A percentile compares a stretch with the other conserved stretches of the same genome.
Evolutionary conservation across 2,888 invertebrate species (phyloP).

Genomic region (Eupithecia inturbata): DNA sequence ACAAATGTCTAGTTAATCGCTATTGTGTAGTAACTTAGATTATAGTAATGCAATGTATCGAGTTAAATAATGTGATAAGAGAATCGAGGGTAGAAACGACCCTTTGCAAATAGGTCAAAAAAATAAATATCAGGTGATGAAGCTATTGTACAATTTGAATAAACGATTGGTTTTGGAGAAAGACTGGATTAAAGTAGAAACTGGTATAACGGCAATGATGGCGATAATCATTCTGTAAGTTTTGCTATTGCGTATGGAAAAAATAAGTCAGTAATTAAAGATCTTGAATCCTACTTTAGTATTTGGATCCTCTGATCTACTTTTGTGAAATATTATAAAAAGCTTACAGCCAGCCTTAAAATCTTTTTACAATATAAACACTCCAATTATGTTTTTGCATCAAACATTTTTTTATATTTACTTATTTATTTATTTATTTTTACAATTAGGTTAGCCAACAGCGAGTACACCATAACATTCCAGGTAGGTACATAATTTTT

Average conservation of each 20-base stretch:
- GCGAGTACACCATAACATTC: too few relatives aligned
- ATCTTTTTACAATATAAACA: neutral
- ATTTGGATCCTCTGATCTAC: neutral
- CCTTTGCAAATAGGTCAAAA: slow-evolving; percentile 49
- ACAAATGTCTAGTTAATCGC: slow-evolving; percentile 77
- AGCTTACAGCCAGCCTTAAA: neutral
- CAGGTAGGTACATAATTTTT: too few relatives aligned
- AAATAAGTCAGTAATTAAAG: neutral
- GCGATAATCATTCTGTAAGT: neutral
- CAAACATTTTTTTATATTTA: neutral
- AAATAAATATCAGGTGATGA: slow-evolving; percentile 38
- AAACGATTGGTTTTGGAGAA: slow-evolving; percentile 28
- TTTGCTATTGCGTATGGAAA: neutral
- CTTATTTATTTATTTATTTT: too few relatives aligned
- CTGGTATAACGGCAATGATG: slow-evolving; percentile 2
- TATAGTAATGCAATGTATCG: slow-evolving; percentile 64
- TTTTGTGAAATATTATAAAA: neutral
- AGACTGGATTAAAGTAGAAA: slow-evolving; percentile 4
- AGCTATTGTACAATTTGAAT: slow-evolving; percentile 17
- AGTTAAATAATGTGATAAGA: slow-evolving; percentile 54
- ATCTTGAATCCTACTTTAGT: neutral
- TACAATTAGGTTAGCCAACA: too few relatives aligned
- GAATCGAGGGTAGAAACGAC: slow-evolving; percentile 51
- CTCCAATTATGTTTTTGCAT: neutral
- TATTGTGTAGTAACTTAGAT: slow-evolving; percentile 62